Evolutionary conservation across 53 echinoderm and acorn worm species (phyloP).

Genomic region (Glandiceps talaboti): DNA sequence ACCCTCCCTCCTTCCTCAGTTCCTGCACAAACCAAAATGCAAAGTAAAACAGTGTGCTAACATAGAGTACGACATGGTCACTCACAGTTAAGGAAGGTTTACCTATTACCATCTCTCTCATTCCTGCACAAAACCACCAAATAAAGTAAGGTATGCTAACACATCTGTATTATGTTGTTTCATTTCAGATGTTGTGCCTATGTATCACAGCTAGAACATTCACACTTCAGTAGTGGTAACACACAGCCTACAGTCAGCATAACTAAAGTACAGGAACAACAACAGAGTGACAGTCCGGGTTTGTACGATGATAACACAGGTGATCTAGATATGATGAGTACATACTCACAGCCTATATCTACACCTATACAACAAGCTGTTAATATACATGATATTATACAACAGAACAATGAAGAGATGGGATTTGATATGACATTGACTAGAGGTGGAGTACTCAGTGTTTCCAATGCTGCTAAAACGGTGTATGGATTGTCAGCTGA

Average conservation of each 20-base stretch:
- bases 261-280: conserved; percentile 55
- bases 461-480: conserved; percentile 77
- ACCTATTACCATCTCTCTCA: no score
- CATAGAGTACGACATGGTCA: no score
- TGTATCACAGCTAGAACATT: conserved; percentile 96
- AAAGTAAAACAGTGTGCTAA: no score
- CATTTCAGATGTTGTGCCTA: conserved; percentile 86
- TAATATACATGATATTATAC: conserved; percentile 76
- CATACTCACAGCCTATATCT: conserved; percentile 27
- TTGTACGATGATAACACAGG: conserved; percentile 35
- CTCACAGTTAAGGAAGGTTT: no score
- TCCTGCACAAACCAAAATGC: no score
- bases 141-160: no score
- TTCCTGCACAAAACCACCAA: no score
- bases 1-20: no score
- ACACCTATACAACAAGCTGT: conserved; percentile 19
- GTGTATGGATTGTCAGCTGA: conserved; percentile 84
- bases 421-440: conserved; percentile 97
- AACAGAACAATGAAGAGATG: conserved; percentile 64
- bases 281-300: conserved; percentile 12
- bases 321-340: conserved; percentile 47
- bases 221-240: conserved; percentile 82
- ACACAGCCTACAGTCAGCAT: conserved; percentile 35
- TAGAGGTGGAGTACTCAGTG: conserved; percentile 68
- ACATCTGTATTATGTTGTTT: no score